Evolutionary conservation across 2,113 vertebrate species (phyloP).

Genomic region (Pelodiscus sinensis): DNA sequence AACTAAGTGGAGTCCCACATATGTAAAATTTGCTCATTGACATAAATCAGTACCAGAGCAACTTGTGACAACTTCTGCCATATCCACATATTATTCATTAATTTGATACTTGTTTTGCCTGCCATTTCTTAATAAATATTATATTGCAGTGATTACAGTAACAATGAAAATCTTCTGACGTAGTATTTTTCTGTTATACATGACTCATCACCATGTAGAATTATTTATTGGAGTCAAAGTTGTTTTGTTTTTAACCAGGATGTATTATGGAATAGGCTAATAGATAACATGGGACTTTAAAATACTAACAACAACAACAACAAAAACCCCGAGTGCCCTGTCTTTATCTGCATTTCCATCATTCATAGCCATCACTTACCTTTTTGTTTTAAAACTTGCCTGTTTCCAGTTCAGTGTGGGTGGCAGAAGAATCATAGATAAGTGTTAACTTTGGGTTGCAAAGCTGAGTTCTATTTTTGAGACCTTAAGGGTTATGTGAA

Average conservation of each 20-base stretch:
- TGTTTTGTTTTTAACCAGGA: neutral
- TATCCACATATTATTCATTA: neutral
- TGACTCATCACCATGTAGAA: neutral
- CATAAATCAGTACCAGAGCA: neutral
- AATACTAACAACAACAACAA: neutral
- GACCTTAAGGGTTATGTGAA: neutral
- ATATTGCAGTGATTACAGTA: neutral
- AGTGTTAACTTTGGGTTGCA: neutral
- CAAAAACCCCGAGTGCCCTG: neutral
- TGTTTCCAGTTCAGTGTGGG: neutral
- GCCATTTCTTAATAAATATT: rapidly evolving
- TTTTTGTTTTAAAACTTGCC: neutral
- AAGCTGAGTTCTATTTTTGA: neutral
- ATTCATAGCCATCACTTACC: neutral
- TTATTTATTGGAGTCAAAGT: neutral
- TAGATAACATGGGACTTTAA: neutral
- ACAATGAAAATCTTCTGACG: neutral
- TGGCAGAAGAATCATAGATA: neutral
- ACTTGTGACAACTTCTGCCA: neutral
- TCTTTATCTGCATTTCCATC: neutral
- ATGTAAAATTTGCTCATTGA: neutral
- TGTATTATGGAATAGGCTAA: neutral
- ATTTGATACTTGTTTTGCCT: neutral
- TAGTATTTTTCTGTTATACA: neutral
- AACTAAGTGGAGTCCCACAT: neutral